Base-by-base conservation (phyloP, 2,888 invertebrate species). In the Ectemnius cavifrons region DNA sequence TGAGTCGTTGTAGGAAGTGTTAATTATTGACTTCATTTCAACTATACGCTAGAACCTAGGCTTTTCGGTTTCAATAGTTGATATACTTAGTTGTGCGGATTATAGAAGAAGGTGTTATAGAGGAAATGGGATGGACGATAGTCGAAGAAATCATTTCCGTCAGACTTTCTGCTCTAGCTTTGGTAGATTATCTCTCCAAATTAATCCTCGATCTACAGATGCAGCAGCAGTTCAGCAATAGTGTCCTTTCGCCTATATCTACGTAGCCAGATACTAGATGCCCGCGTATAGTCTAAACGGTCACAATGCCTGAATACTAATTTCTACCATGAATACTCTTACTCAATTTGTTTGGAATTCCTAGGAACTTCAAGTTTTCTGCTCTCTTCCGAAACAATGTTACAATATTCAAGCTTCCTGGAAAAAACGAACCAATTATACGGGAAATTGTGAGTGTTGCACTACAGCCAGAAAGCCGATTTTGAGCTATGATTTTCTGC, bases 1-100 rank as follows among this genome's bases (percentile, higher is more conserved):
- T 81, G 85, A 88, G 84, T 89, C 88, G 89, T 89, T 89, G 89
- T 88, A 88, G 88, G 88, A 89, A 89, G 89, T 89, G 77, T 86
- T 86, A 84, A 83, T 88, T 71, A 88, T 89, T 86, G 86, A 88
- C 85, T 81, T 83, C 84, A 86, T 88, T 87, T 85, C 79, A 66
- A 88, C 89, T 89, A 87, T 89, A 89, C 88, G 87, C 87, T 81
- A 84, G 80, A 81, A 81, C 71, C 81, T 80, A 83, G 81, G 69
- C 16, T 64, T 58, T 67, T 37, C 37, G 37, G 37, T 37, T 37
- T 37, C 37, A 11, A 37, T 11, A 65, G 28, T 63, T 27, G 4
- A 46, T 52, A 52, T 70, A 67, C 52, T 63, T 60, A 52, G 57
- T 78, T 72, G 71, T 80, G 68, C 73, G 61, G 77, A 60, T 79